phyloP scores from a whole-genome alignment of 1,140 invertebrate genomes.

The Cherax destructor region DNA sequence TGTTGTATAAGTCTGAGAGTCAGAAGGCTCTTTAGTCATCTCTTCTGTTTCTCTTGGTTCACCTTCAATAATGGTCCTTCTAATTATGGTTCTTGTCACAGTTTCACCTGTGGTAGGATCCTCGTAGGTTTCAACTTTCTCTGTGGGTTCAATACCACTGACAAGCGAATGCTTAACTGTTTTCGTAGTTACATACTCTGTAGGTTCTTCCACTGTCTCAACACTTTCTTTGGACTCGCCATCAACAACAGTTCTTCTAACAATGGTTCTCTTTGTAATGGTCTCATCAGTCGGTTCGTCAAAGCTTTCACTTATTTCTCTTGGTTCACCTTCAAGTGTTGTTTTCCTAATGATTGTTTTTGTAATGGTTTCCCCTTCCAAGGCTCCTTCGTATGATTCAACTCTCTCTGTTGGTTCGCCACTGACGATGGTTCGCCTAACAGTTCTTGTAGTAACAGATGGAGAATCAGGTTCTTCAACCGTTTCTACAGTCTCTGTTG shows the following conservation, averaged over 20 bases:
- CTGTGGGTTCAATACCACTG: conserved; percentile 8
- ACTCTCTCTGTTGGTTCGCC: conserved; percentile 16
- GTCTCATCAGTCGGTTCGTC: background rate
- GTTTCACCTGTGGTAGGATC: conserved; percentile 24
- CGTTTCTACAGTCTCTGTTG: background rate
- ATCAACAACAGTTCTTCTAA: conserved; percentile 23
- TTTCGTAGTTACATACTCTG: conserved; percentile 5
- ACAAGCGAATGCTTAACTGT: conserved; percentile 14
- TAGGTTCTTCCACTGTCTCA: background rate
- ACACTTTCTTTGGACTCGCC: conserved; percentile 26
- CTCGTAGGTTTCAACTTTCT: conserved; percentile 13
- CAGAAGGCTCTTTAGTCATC: background rate
- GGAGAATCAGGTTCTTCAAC: background rate
- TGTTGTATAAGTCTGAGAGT: background rate
- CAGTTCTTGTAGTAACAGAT: conserved; percentile 34
- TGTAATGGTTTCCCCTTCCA: background rate
- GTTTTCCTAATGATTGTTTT: conserved; percentile 1
- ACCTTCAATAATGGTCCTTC: conserved; percentile 7
- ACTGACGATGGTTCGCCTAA: conserved; percentile 18
- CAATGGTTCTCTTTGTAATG: conserved; percentile 18
- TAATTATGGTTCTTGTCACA: background rate
- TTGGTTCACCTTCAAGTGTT: background rate
- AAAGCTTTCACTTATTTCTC: background rate
- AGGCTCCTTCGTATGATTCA: conserved; percentile 3
- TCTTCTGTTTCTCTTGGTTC: conserved; percentile 7